A percentile compares a stretch with the other conserved stretches of the same genome.
Conservation (phyloP, 2,113 vertebrate genomes). For the Gila orcuttii region DNA sequence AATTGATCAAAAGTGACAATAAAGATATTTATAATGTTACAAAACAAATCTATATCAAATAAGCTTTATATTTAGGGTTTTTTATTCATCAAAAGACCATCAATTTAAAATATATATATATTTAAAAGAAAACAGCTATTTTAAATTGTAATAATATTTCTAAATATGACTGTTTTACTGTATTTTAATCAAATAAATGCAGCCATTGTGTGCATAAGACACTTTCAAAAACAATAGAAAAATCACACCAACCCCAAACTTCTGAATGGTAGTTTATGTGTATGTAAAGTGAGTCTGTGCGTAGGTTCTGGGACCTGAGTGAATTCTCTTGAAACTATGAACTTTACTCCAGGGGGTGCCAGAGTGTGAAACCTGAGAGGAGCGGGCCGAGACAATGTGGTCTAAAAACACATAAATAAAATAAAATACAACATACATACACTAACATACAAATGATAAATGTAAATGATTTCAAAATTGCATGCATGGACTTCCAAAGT, state of each 20-base stretch:
- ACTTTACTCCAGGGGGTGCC: slow-evolving; percentile 72
- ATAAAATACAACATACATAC: slow-evolving; percentile 42
- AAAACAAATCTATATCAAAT: background rate
- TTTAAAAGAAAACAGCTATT: background rate
- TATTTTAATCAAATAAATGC: slow-evolving; percentile 2
- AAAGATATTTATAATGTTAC: background rate
- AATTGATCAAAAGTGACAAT: background rate
- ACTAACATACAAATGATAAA: slow-evolving; percentile 33
- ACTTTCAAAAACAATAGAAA: background rate
- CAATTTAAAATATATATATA: background rate
- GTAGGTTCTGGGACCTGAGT: slow-evolving; percentile 60
- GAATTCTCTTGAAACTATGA: slow-evolving; percentile 69
- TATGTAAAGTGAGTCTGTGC: background rate
- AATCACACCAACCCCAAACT: background rate
- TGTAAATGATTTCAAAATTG: slow-evolving; percentile 7
- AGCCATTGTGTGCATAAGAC: background rate
- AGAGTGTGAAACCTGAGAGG: slow-evolving; percentile 59
- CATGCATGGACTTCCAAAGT: slow-evolving; percentile 7
- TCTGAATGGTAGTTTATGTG: background rate
- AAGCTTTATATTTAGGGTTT: background rate
- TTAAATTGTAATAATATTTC: background rate
- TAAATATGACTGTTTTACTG: background rate
- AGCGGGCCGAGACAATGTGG: slow-evolving; percentile 45
- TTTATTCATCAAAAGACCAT: background rate
- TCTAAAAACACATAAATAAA: slow-evolving; percentile 52